A percentile compares a stretch with the other conserved stretches of the same genome.
Conservation (phyloP, 2,888 invertebrate genomes). For the Mimumesa dahlbomi region DNA sequence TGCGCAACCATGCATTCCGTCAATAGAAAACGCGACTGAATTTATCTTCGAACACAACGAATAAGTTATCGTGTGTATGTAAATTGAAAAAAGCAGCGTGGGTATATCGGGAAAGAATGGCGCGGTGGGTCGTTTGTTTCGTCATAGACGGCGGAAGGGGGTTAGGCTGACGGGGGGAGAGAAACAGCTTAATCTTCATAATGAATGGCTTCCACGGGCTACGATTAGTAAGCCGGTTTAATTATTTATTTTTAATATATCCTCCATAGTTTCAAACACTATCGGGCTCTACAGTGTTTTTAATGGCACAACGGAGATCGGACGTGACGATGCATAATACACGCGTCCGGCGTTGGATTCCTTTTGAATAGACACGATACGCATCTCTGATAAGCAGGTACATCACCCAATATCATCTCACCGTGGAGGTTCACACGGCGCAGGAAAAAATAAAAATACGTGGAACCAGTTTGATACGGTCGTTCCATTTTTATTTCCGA, state of each 20-base stretch:
- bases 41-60: slow-evolving; percentile 42
- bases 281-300: slow-evolving; percentile 34
- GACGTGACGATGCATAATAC: slow-evolving; percentile 59
- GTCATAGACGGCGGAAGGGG: slow-evolving; percentile 13
- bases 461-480: slow-evolving; percentile 57
- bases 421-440: slow-evolving; percentile 49
- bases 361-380: slow-evolving; percentile 39
- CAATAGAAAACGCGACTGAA: slow-evolving; percentile 35
- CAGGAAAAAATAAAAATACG: too few species aligned
- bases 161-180: slow-evolving; percentile 30
- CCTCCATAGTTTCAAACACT: background rate
- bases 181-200: slow-evolving; percentile 67
- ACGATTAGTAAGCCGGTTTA: slow-evolving; percentile 50
- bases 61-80: slow-evolving; percentile 58
- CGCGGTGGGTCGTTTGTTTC: slow-evolving; percentile 48
- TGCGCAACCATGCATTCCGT: slow-evolving; percentile 36
- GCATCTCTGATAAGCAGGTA: slow-evolving; percentile 59
- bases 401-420: slow-evolving; percentile 52
- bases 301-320: slow-evolving; percentile 48
- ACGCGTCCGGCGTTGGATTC: slow-evolving; percentile 6
- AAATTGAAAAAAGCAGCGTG: slow-evolving; percentile 57
- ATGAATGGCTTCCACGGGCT: slow-evolving; percentile 57
- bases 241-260: slow-evolving; percentile 65
- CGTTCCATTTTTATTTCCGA: slow-evolving; percentile 38
- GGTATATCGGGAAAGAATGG: slow-evolving; percentile 15